Evolutionary conservation across 2,113 vertebrate species (phyloP).

Genomic region (Actenoides hombroni): DNA sequence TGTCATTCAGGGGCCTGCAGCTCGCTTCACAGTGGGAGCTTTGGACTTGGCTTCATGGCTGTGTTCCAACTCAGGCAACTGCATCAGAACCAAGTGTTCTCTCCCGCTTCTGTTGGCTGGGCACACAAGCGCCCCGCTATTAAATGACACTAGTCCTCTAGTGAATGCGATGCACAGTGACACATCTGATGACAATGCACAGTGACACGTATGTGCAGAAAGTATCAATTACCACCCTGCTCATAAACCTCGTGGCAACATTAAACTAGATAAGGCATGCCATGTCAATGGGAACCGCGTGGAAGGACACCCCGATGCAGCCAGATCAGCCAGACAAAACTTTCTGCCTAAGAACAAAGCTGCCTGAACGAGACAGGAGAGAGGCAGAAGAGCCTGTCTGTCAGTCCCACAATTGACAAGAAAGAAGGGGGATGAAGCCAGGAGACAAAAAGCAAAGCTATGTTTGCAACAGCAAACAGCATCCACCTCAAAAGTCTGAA

Average conservation of each 20-base stretch:
- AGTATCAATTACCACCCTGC: neutral
- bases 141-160: neutral
- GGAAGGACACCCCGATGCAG: rapidly evolving
- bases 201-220: neutral
- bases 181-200: neutral
- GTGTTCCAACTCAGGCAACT: neutral
- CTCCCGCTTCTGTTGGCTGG: neutral
- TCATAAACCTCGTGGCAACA: neutral
- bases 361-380: neutral
- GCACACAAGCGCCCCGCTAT: neutral
- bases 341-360: neutral
- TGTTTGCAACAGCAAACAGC: neutral
- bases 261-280: neutral
- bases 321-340: neutral
- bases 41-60: neutral
- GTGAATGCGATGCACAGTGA: neutral
- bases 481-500: neutral
- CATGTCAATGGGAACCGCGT: neutral
- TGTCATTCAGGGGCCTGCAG: neutral
- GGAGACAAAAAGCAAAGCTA: neutral
- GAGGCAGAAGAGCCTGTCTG: neutral
- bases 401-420: neutral
- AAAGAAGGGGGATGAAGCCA: neutral
- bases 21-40: neutral
- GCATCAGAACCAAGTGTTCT: neutral